Evolutionary conservation across 2,888 invertebrate genomes (phyloP).

Genomic region (Ceratothoa steindachneri): DNA sequence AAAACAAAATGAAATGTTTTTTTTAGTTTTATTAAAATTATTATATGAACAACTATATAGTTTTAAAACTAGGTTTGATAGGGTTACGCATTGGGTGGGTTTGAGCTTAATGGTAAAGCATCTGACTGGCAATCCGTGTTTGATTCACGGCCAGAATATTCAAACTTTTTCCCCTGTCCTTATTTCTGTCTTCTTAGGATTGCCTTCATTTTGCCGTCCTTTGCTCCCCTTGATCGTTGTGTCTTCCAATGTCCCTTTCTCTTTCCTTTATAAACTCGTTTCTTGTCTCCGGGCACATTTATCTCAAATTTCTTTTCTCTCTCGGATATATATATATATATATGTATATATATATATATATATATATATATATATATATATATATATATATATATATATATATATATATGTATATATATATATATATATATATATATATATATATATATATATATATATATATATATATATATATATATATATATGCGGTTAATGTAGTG

Average conservation of each 20-base stretch:
- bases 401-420: conserved; percentile 18
- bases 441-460: conserved; percentile 29
- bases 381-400: conserved; percentile 6
- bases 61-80: no score
- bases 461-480: conserved; percentile 32
- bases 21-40: no score
- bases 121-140: no score
- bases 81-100: no score
- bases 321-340: not conserved
- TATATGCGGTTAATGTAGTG: no score
- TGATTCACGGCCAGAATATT: no score
- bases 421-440: conserved; percentile 33
- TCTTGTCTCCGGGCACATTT: no score
- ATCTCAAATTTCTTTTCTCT: not conserved
- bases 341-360: not conserved
- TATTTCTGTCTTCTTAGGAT: not conserved
- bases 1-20: no score
- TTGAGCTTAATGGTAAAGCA: no score
- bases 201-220: not conserved
- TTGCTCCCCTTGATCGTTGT: not conserved
- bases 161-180: no score
- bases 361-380: not conserved
- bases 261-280: no score
- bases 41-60: no score
- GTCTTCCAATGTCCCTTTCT: not conserved